These are phyloP conservation scores for Micromussa lordhowensis DNA, from an alignment of 92 coral and sea anemone genomes.

Conservation along the genomic window DNA sequence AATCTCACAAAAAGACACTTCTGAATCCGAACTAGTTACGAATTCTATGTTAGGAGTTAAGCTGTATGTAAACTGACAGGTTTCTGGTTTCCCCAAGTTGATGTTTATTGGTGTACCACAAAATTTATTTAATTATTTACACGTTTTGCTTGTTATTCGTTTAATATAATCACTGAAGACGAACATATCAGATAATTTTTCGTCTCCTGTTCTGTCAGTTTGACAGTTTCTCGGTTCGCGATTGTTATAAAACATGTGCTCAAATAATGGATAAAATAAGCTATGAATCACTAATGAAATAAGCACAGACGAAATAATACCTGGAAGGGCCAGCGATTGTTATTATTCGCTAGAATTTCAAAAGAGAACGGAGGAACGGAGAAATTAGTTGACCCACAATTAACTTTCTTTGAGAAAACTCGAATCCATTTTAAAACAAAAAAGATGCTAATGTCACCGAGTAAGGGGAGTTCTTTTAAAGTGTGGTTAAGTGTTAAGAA, in stretches of 20 bases:
- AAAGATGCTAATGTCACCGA: not conserved
- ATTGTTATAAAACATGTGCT: slow-evolving; percentile 15
- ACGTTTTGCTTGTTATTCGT: not conserved
- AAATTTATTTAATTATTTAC: slow-evolving; percentile 32
- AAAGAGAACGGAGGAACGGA: slow-evolving; percentile 2
- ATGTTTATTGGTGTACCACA: slow-evolving; percentile 25
- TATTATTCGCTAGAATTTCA: not conserved
- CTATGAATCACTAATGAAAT: not conserved
- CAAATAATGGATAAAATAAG: not conserved
- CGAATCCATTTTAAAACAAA: not conserved
- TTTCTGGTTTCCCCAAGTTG: not conserved
- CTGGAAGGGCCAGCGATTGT: not conserved
- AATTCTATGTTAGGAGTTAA: not conserved
- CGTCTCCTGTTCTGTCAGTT: not conserved
- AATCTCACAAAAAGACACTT: not conserved
- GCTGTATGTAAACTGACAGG: slow-evolving; percentile 30
- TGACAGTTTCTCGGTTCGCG: not conserved
- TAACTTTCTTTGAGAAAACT: not conserved
- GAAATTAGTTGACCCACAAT: not conserved
- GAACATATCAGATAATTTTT: not conserved
- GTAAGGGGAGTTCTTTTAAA: not conserved
- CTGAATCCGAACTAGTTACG: not conserved
- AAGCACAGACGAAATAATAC: not conserved
- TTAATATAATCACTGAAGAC: not conserved
- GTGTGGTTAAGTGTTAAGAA: not conserved